Evolutionary conservation across 2,888 invertebrate genomes (phyloP), one percentile per base, ranked within the genome.

Genomic region (Mongoloraphidia duomilia): DNA sequence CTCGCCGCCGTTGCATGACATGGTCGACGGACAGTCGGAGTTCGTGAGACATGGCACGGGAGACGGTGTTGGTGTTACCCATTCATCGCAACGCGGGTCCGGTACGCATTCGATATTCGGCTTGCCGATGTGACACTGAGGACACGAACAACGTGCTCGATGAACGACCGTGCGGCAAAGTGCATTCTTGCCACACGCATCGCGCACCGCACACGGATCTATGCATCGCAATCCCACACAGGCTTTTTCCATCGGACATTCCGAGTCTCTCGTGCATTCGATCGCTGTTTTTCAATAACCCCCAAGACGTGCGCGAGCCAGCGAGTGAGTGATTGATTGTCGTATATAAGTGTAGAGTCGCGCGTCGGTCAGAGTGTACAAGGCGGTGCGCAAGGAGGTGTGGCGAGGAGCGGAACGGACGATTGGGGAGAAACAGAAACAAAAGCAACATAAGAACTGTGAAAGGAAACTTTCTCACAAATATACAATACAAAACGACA

Each of bases 231-330:
- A 80, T 73, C 86, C 85, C 72, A 89, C 79, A 75, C 92, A 93
- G 67, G 89, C 85, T 75, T 88, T 86, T 73, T 91, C 89, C 73
- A 83, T 83, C 59, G 88, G 82, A 74, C 92, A 93, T 75, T 90
- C 90, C 75, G 80, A 78, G 77, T 92, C 89, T 72, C 82, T 82
- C 75, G 82, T 82, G 76, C 91, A 91, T 80, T 88, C 86, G 60
- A 67, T 67, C 67, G 35, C 33, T 37, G 41, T 41, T 2, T n/a
- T 17, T 37, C 43, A 37, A 36, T 11, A 36, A 37, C 10, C 13
- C 13, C 12, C 26, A 26, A 37, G 17, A 36, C 14, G 43, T 17
- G 12, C 26, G 26, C 26, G 34, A 34, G 43, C 12, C 45, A 35
- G 35, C 35, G 12, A 34, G 13, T 45, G 12, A 14, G 11, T 14